Conservation (phyloP, 2,888 invertebrate genomes). For the Coelopa pilipes region DNA sequence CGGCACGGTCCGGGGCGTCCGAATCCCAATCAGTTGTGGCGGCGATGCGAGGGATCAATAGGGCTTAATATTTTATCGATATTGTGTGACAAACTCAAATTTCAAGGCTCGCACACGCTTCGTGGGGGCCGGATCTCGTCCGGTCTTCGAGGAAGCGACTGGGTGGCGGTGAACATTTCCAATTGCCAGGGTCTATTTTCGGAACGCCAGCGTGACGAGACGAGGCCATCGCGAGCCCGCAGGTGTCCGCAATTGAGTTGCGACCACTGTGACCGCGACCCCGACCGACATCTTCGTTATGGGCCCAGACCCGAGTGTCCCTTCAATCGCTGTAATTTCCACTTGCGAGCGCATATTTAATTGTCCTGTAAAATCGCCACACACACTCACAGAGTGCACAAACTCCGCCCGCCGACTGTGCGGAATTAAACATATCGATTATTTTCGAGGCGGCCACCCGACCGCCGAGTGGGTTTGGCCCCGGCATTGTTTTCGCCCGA, state of each 20-base stretch:
- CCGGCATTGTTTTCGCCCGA: background rate
- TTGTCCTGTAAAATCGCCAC: background rate
- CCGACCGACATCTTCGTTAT: background rate
- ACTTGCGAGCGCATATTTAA: slow-evolving; percentile 14
- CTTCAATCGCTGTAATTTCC: background rate
- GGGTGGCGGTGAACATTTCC: background rate
- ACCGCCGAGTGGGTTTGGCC: background rate
- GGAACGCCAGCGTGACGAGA: background rate
- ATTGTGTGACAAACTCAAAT: slow-evolving; percentile 30
- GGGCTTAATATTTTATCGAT: slow-evolving; percentile 23
- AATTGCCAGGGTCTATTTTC: background rate
- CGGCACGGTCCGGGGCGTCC: too few relatives aligned
- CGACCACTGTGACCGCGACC: background rate
- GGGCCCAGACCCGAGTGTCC: background rate
- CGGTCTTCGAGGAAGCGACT: background rate
- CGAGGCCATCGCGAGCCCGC: background rate
- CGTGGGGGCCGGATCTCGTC: background rate
- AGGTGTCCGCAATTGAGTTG: background rate
- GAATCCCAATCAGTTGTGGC: too few relatives aligned
- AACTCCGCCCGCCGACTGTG: background rate
- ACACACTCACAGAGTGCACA: background rate
- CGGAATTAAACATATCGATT: slow-evolving; percentile 18
- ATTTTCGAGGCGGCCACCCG: background rate
- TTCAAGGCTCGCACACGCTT: slow-evolving; percentile 5
- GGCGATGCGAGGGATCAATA: slow-evolving; percentile 8